These are phyloP conservation scores for Drymonia ruficornis DNA, from an alignment of 2,888 invertebrate species.

Conservation along the genomic window DNA sequence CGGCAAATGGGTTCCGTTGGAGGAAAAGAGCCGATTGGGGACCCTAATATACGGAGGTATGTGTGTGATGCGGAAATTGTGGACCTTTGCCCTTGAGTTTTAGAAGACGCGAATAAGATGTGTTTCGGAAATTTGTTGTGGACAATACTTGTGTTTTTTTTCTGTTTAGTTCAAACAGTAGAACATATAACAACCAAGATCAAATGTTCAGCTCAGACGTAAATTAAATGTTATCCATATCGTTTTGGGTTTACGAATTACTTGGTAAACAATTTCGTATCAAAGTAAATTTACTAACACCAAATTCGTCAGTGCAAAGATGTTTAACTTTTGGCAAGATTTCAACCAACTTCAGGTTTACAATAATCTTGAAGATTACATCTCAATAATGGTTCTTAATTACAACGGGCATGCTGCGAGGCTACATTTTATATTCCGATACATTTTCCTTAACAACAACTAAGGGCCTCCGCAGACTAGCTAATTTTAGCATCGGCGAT, in stretches of 20 bases:
- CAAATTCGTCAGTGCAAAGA: too few species aligned
- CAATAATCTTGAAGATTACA: not conserved
- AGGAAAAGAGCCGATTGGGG: constrained; percentile 88
- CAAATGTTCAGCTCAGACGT: too few species aligned
- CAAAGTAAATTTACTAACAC: too few species aligned
- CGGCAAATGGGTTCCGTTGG: constrained; percentile 90
- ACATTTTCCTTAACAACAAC: not conserved
- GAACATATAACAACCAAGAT: not conserved
- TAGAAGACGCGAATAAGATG: not conserved
- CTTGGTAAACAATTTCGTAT: too few species aligned
- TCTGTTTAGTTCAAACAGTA: not conserved
- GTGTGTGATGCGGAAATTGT: not conserved
- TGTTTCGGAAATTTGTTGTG: not conserved
- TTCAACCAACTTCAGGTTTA: not conserved
- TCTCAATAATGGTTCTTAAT: not conserved
- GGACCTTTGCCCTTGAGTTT: not conserved
- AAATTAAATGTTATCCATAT: too few species aligned
- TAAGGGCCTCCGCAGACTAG: too few species aligned
- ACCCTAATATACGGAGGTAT: constrained; percentile 87
- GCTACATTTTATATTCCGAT: not conserved
- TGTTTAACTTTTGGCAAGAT: not conserved
- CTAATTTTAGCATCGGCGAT: too few species aligned
- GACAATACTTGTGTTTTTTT: not conserved
- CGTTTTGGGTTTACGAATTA: too few species aligned
- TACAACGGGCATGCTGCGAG: not conserved